These are phyloP conservation scores for Zophobas atratus DNA, from an alignment of 1,140 invertebrate genomes.

Conservation along the genomic window DNA sequence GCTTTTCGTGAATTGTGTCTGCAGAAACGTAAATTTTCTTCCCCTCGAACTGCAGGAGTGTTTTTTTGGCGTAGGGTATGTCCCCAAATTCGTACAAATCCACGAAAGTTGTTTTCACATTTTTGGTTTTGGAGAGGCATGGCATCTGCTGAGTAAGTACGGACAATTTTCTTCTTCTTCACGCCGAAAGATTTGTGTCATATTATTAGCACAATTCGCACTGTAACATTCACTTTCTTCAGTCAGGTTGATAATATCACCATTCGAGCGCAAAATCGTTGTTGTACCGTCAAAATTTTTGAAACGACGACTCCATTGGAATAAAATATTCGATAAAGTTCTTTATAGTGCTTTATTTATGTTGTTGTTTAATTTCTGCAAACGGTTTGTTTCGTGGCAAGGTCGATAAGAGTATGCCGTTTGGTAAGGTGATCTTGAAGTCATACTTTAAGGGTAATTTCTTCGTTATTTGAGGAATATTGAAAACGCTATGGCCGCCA, in stretches of 20 bases:
- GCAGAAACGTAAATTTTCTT: constrained; percentile 49
- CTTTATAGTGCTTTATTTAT: constrained; percentile 43
- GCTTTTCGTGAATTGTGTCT: constrained; percentile 49
- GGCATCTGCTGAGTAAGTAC: constrained; percentile 47
- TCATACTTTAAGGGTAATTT: constrained; percentile 40
- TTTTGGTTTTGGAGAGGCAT: constrained; percentile 46
- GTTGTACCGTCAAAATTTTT: constrained; percentile 58
- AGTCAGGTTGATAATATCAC: constrained; percentile 54
- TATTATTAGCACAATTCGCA: constrained; percentile 50
- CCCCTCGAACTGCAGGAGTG: constrained; percentile 53
- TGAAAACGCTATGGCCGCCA: constrained; percentile 23
- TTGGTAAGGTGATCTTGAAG: constrained; percentile 55
- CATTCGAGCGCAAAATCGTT: constrained; percentile 52
- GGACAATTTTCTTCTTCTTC: constrained; percentile 40
- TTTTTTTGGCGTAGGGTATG: constrained; percentile 54
- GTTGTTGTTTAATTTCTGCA: constrained; percentile 53
- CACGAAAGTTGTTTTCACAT: constrained; percentile 45
- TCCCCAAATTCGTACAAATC: constrained; percentile 46
- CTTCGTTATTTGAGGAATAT: neutral
- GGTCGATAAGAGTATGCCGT: constrained; percentile 53
- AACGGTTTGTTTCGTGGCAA: constrained; percentile 15
- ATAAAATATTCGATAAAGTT: constrained; percentile 57
- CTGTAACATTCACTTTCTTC: constrained; percentile 41
- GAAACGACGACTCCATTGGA: constrained; percentile 52
- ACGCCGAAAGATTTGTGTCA: constrained; percentile 43